phyloP scores from a whole-genome alignment of 2,113 vertebrate genomes.

The Boleophthalmus pectinirostris region DNA sequence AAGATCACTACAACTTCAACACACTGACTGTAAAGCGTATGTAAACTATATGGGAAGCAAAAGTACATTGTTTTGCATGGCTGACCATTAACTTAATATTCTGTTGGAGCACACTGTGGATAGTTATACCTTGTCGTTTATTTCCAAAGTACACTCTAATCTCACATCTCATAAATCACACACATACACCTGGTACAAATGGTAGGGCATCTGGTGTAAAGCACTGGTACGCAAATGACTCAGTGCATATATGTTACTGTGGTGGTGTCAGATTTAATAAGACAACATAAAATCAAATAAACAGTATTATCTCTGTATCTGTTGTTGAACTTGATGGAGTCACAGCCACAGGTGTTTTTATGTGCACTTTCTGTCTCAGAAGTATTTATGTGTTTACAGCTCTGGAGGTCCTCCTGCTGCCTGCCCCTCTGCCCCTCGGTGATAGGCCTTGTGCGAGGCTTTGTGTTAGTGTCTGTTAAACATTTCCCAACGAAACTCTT shows the following conservation, averaged over 20 bases:
- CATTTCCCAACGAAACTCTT: slow-evolving; percentile 20
- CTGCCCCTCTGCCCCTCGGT: not conserved
- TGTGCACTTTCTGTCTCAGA: not conserved
- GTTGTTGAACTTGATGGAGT: no score
- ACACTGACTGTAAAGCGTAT: not conserved
- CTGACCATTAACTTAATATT: no score
- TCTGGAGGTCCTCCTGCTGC: not conserved
- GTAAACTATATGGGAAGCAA: not conserved
- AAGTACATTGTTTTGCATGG: not conserved
- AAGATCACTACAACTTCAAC: not conserved
- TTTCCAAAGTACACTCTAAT: not conserved
- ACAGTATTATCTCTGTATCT: no score
- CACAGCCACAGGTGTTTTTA: not conserved
- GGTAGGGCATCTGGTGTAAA: not conserved
- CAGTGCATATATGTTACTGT: no score
- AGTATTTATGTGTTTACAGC: not conserved
- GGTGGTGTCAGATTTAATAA: no score
- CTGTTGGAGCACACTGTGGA: not conserved
- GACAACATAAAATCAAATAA: no score
- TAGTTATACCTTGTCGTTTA: not conserved
- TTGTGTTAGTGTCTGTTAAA: slow-evolving; percentile 6
- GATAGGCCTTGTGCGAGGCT: not conserved
- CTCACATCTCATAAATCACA: not conserved
- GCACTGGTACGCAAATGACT: no score
- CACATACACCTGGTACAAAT: not conserved